Conservation (phyloP, 2,888 invertebrate genomes). For the Macrophya annulata region DNA sequence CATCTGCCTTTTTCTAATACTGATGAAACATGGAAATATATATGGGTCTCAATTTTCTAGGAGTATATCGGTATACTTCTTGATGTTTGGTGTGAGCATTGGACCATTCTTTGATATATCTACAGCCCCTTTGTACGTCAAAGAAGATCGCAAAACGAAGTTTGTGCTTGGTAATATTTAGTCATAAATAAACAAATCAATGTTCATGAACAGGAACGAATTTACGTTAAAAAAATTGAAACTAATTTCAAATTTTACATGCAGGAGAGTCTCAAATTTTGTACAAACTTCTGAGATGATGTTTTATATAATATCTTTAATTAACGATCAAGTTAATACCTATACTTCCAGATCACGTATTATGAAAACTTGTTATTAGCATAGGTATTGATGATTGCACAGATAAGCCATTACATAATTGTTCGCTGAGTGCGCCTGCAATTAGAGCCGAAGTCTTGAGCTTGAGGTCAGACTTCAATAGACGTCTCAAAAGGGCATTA, state of each 20-base stretch:
- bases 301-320: slow-evolving; percentile 36
- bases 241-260: not conserved
- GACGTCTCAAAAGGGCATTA: slow-evolving; percentile 93
- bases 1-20: not conserved
- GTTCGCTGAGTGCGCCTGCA: slow-evolving; percentile 86
- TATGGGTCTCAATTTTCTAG: slow-evolving; percentile 69
- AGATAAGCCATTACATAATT: slow-evolving; percentile 88
- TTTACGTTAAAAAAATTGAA: not conserved
- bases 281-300: not conserved
- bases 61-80: slow-evolving; percentile 89
- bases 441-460: slow-evolving; percentile 93
- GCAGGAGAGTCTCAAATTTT: not conserved
- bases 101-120: slow-evolving; percentile 88
- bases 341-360: slow-evolving; percentile 50
- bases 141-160: slow-evolving; percentile 77
- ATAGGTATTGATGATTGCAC: slow-evolving; percentile 56
- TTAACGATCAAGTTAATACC: slow-evolving; percentile 59
- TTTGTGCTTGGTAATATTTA: slow-evolving; percentile 71
- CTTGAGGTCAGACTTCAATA: slow-evolving; percentile 93
- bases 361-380: slow-evolving; percentile 10
- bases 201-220: not conserved
- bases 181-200: not conserved
- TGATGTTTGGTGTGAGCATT: slow-evolving; percentile 90
- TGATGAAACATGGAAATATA: slow-evolving; percentile 45
- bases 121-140: slow-evolving; percentile 74